phyloP scores from a whole-genome alignment of 2,888 invertebrate genomes.

The Cheilosia variabilis region DNA sequence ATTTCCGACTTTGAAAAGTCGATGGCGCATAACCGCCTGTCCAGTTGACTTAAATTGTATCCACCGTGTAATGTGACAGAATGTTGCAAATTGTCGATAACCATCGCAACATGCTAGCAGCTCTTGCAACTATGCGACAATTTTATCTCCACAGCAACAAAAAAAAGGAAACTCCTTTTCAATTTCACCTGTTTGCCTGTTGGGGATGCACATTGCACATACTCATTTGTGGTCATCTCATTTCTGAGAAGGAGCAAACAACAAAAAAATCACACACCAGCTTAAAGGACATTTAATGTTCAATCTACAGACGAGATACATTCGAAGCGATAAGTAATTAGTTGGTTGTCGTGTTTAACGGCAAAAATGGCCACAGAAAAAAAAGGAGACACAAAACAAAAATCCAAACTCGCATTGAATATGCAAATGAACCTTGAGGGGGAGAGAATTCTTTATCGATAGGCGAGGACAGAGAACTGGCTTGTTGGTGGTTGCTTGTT shows the following conservation, averaged over 20 bases:
- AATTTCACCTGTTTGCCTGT: slow-evolving; percentile 67
- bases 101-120: slow-evolving; percentile 61
- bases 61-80: slow-evolving; percentile 66
- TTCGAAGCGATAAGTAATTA: slow-evolving; percentile 76
- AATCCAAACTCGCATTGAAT: slow-evolving; percentile 30
- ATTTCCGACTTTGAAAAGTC: slow-evolving; percentile 60
- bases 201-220: slow-evolving; percentile 36
- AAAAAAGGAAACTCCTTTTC: slow-evolving; percentile 31
- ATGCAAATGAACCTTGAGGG: slow-evolving; percentile 73
- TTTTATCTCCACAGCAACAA: slow-evolving; percentile 52
- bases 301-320: slow-evolving; percentile 73
- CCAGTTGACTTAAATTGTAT: slow-evolving; percentile 45
- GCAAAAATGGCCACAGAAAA: slow-evolving; percentile 53
- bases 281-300: slow-evolving; percentile 71
- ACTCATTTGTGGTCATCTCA: slow-evolving; percentile 57
- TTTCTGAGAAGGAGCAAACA: slow-evolving; percentile 37
- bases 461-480: slow-evolving; percentile 28
- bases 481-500: slow-evolving; percentile 9
- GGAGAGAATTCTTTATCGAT: slow-evolving; percentile 65
- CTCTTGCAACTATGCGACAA: slow-evolving; percentile 61
- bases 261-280: slow-evolving; percentile 21
- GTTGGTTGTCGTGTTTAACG: slow-evolving; percentile 74
- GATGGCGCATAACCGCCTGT: slow-evolving; percentile 55
- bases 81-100: slow-evolving; percentile 75
- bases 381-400: slow-evolving; percentile 4